Base-by-base conservation (phyloP, 2,797 vertebrate species). In the Rhabdomys pumilio region DNA sequence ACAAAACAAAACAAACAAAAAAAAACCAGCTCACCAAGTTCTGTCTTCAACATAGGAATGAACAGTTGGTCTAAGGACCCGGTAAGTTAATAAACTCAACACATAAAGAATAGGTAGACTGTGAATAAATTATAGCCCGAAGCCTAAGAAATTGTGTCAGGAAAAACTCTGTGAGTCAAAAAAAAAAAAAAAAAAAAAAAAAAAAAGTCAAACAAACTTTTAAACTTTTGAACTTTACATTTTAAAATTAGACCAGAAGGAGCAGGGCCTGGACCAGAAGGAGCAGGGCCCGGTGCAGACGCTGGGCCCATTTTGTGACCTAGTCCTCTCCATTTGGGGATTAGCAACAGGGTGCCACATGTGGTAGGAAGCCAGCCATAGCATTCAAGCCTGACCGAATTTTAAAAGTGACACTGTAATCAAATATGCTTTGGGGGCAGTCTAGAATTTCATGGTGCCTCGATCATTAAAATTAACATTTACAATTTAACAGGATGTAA, bases 291-390 rank as follows among this genome's bases (percentile, higher is more conserved):
- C 88, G 61, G 80, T 88, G 89, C 67, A 69, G 2, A 75, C 38
- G 63, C 95, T 93, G 97, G 95, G 95, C 96, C 97, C 97, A 97
- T 97, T 97, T 97, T 97, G 96, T 96, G 87, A 96, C 87, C 57
- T 73, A 93, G 92, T 76, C 72, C 92, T 98, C 96, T 98, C 96
- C 97, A 97, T 96, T 96, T 96, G 90, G 92, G 93, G 72, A 41
- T 97, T 95, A 93, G 89, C 87, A 77, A 86, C 61, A 94, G 86
- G 88, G 95, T 94, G 95, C 80, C 91, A 91, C 94, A 96, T n/a
- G 61, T 95, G 95, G 94, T 95, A 65, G 22, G 41, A 89, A 87
- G 65, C 92, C 95, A 95, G 93, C 61, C 10, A 0, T 53, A 87
- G 83, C 86, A 76, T 79, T 93, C 92, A 93, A 96, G 96, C 95